Percentiles rank a stretch among this genome's conserved stretches.
Conservation (phyloP, 2,113 vertebrate species). For the pig (Sus scrofa) region DNA sequence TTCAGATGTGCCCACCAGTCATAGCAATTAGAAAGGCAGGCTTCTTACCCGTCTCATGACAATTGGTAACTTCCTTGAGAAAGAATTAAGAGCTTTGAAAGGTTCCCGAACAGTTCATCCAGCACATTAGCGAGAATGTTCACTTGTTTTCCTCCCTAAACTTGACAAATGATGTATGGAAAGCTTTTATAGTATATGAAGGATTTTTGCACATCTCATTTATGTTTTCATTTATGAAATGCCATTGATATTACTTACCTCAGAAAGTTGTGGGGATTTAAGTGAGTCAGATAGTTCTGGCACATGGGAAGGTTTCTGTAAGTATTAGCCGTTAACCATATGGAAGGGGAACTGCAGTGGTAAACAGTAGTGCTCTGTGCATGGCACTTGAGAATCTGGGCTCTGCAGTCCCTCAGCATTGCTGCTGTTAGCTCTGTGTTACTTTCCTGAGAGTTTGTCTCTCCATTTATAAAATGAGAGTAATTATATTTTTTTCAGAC, state of each 20-base stretch:
- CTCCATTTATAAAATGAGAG: neutral
- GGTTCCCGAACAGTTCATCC: neutral
- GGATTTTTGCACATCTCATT: neutral
- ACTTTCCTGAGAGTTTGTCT: neutral
- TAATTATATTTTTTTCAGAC: neutral
- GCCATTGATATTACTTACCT: neutral
- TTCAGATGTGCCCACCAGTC: neutral
- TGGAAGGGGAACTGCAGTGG: neutral
- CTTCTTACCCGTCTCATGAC: neutral
- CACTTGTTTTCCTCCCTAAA: neutral
- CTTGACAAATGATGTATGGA: conserved; percentile 20
- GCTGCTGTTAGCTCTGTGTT: neutral
- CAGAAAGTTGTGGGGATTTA: neutral
- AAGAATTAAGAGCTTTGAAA: neutral
- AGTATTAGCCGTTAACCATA: neutral
- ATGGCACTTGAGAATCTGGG: neutral
- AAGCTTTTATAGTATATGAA: neutral
- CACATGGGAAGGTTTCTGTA: neutral
- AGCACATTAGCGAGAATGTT: neutral
- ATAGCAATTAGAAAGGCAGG: neutral
- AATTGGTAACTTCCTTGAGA: neutral
- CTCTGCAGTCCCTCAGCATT: neutral
- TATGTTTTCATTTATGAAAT: neutral
- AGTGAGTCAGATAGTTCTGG: neutral
- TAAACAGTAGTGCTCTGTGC: neutral